Base-by-base conservation (phyloP, 2,113 vertebrate species). In the Atractosteus spatula region DNA sequence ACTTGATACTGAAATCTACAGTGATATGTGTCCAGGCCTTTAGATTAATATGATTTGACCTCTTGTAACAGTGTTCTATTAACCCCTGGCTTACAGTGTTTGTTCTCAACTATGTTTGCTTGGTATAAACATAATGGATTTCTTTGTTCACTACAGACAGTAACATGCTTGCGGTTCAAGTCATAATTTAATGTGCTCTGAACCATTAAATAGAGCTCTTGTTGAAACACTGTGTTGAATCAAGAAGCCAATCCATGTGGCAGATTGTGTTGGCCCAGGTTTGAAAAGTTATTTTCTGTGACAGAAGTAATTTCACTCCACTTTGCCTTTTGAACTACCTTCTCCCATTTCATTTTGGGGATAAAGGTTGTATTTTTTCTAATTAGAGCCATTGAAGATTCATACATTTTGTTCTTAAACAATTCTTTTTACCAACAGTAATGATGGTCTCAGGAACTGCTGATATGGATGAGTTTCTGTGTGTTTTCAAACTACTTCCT, bases 171-270 rank as follows among this genome's bases (percentile, higher is more conserved):
- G 14, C 66, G 82, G 73, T 79, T 83, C 66, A 83, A 72, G 77
- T 80, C 75, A 70, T 75, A 13, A 87, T 85, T 80, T 77, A 87
- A 79, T 86, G 84, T 76, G 75, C 68, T 82, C 71, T 86, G 81
- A 82, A 68, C 81, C 88, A 80, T 88, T 85, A 85, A 86, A 87
- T 78, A 67, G 72, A 78, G 68, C 75, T 70, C 55, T 61, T 63
- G 55, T 72, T 62, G 61, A 76, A 76, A 77, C 75, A 70, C 62
- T 68, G 69, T 63, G 59, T 77, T 70, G 55, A 59, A 71, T 57
- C 10, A 16, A 55, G 44, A 69, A 47, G 68, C 54, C 61, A 72
- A 12, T 51, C 41, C 55, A 16, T 59, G 44, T 44, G 69, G 29
- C 44, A 69, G 73, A 59, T 64, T 41, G 70, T 67, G 43, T 47